Percentiles rank a stretch among this genome's conserved stretches.
phyloP scores from a whole-genome alignment of 2,113 vertebrate species.

The Myotis lucifugus region DNA sequence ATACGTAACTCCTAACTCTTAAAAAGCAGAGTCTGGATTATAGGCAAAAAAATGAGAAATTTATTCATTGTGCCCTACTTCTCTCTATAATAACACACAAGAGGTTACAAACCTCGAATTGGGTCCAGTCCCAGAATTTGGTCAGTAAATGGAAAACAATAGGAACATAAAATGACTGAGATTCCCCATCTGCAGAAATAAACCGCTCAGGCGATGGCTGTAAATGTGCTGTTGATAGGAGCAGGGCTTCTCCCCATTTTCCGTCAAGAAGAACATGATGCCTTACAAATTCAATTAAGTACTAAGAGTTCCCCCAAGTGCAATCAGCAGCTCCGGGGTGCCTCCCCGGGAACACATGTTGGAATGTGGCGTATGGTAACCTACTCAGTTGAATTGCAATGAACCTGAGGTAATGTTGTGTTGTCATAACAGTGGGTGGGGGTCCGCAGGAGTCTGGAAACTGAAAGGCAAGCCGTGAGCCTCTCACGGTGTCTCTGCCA shows the following conservation, averaged over 20 bases:
- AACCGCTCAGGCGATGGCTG: constrained; percentile 51
- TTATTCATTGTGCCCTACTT: constrained; percentile 70
- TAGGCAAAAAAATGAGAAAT: constrained; percentile 58
- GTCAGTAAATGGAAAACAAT: constrained; percentile 78
- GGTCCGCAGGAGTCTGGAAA: constrained; percentile 28
- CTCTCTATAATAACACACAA: constrained; percentile 62
- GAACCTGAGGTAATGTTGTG: constrained; percentile 64
- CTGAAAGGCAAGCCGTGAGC: not conserved
- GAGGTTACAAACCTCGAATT: constrained; percentile 74
- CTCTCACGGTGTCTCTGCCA: not conserved
- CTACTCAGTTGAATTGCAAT: constrained; percentile 53
- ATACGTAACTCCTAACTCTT: not conserved
- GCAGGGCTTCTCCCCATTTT: constrained; percentile 28
- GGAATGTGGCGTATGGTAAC: constrained; percentile 59
- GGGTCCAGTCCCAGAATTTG: constrained; percentile 74
- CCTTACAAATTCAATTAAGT: constrained; percentile 71
- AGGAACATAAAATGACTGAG: constrained; percentile 74
- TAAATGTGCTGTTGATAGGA: constrained; percentile 54
- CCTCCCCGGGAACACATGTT: constrained; percentile 50
- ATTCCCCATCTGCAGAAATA: constrained; percentile 71
- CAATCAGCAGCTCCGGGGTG: constrained; percentile 44
- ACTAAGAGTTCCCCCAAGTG: constrained; percentile 50
- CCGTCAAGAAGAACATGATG: constrained; percentile 44
- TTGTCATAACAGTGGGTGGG: constrained; percentile 61
- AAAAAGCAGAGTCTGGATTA: constrained; percentile 48